Evolutionary conservation across 2,888 invertebrate species (phyloP).

Genomic region (Clitarchus hookeri): DNA sequence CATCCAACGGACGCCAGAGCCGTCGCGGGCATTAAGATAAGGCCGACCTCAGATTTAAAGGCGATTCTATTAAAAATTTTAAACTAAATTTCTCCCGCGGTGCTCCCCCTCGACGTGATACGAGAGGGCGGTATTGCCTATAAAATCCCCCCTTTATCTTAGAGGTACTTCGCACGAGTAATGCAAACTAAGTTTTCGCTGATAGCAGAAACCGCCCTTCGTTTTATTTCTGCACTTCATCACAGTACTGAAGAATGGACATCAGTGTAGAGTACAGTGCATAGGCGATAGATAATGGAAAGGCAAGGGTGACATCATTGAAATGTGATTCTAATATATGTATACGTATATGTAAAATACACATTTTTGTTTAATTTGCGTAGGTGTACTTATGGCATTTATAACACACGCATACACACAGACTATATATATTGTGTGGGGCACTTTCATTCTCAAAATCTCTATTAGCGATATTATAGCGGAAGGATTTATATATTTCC

Average conservation of each 20-base stretch:
- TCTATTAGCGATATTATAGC: too few relatives aligned
- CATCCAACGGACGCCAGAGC: background rate
- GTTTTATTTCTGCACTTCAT: background rate
- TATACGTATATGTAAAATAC: too few relatives aligned
- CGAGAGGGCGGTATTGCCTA: background rate
- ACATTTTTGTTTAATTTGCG: too few relatives aligned
- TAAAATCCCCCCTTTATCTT: background rate
- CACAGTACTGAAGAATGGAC: background rate
- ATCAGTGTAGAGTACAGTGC: background rate
- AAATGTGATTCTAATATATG: too few relatives aligned
- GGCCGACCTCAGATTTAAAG: slow-evolving; percentile 9
- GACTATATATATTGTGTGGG: too few relatives aligned
- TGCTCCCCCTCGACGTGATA: background rate
- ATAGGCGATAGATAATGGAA: background rate
- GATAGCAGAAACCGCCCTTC: background rate
- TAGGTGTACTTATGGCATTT: too few relatives aligned
- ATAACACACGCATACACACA: too few relatives aligned
- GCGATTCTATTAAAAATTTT: slow-evolving; percentile 9
- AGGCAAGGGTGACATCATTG: too few relatives aligned
- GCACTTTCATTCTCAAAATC: too few relatives aligned
- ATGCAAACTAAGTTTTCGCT: background rate
- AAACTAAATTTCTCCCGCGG: slow-evolving; percentile 1
- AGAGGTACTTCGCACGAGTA: background rate
- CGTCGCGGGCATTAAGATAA: background rate
- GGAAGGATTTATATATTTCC: too few relatives aligned